phyloP scores from a whole-genome alignment of 2,888 invertebrate species.

The Tenthredo mesomela region DNA sequence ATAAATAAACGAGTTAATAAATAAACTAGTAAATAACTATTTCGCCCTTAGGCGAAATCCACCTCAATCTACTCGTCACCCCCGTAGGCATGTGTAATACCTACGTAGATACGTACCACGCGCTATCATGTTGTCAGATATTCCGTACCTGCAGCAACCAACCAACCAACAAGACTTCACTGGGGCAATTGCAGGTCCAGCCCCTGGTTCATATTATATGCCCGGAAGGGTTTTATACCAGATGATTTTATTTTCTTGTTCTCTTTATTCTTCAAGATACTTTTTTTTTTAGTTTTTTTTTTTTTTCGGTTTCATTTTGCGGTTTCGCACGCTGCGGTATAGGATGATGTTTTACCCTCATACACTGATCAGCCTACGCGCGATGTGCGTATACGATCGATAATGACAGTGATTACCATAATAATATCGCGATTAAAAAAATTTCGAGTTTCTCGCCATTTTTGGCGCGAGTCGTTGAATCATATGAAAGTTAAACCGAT shows the following conservation, averaged over 20 bases:
- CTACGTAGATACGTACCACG: neutral
- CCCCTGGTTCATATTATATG: neutral
- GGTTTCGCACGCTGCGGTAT: neutral
- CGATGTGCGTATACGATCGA: neutral
- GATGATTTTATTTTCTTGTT: slow-evolving; percentile 6
- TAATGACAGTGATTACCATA: neutral
- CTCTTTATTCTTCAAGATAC: neutral
- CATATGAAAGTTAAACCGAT: neutral
- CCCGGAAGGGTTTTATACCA: neutral
- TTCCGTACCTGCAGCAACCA: neutral
- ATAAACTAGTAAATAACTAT: neutral
- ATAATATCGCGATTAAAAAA: neutral
- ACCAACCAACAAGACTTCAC: slow-evolving; percentile 20
- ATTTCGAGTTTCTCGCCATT: slow-evolving; percentile 3
- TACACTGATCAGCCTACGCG: neutral
- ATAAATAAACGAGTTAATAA: slow-evolving; percentile 19
- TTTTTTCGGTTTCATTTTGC: neutral
- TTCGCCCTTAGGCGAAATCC: neutral
- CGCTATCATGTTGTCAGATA: slow-evolving; percentile 35
- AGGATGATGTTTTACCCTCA: neutral
- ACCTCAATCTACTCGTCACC: slow-evolving; percentile 50
- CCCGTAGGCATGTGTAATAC: slow-evolving; percentile 40
- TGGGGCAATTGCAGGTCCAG: slow-evolving; percentile 33
- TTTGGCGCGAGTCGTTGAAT: neutral
- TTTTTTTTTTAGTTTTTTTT: neutral